Conservation (phyloP, 2,888 invertebrate genomes). For the Chloromyia formosa region DNA sequence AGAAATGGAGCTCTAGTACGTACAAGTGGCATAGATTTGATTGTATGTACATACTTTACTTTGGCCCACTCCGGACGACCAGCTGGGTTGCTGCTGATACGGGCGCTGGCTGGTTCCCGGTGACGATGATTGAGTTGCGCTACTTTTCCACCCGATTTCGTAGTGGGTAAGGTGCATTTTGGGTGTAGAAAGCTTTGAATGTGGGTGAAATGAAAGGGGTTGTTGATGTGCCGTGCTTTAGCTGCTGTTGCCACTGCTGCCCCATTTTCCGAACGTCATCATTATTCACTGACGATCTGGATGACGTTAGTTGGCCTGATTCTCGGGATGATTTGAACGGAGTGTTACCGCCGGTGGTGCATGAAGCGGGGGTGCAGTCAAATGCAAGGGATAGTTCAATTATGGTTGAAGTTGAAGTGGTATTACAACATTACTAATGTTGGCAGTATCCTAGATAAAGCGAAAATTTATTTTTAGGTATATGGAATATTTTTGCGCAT, state of each 20-base stretch:
- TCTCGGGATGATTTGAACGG: neutral
- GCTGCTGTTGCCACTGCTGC: slow-evolving; percentile 27
- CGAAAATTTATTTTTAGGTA: too few species aligned
- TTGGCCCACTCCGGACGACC: slow-evolving; percentile 35
- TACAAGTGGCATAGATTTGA: slow-evolving; percentile 7
- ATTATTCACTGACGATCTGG: neutral
- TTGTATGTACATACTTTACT: neutral
- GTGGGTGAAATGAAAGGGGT: neutral
- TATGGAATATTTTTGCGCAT: too few species aligned
- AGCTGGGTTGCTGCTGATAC: slow-evolving; percentile 22
- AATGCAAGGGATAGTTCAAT: neutral
- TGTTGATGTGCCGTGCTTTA: too few species aligned
- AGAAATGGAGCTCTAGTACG: slow-evolving; percentile 5
- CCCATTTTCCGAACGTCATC: slow-evolving; percentile 42
- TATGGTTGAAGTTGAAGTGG: too few species aligned
- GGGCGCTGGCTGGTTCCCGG: neutral
- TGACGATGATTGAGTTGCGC: slow-evolving; percentile 16
- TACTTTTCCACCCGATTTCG: slow-evolving; percentile 33
- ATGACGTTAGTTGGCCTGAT: slow-evolving; percentile 35
- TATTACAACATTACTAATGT: too few species aligned
- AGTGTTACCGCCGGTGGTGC: slow-evolving; percentile 13
- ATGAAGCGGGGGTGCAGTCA: neutral
- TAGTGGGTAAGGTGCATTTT: slow-evolving; percentile 36
- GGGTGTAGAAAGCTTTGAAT: slow-evolving; percentile 8
- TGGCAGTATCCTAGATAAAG: too few species aligned